phyloP scores from a whole-genome alignment of 2,888 invertebrate species.

The Eristalinus aeneus region DNA sequence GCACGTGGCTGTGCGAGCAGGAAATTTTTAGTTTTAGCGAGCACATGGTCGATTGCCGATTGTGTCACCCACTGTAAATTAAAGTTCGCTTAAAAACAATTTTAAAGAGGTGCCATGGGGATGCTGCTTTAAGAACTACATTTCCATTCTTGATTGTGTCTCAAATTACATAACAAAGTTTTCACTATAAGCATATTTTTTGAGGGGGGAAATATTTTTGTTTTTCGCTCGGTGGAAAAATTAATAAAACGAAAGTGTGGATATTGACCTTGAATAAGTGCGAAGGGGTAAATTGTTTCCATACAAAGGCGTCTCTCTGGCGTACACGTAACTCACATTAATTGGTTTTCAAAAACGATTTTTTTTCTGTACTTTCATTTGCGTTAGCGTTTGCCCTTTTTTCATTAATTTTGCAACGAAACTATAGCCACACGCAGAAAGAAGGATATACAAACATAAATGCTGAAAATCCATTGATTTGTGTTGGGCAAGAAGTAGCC shows the following conservation, averaged over 20 bases:
- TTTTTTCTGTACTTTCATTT: neutral
- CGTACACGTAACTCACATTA: neutral
- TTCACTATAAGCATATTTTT: no score
- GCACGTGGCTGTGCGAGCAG: conserved; percentile 17
- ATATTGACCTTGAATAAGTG: neutral
- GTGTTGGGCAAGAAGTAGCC: no score
- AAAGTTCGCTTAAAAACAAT: neutral
- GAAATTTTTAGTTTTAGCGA: neutral
- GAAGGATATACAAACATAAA: neutral
- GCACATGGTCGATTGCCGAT: neutral
- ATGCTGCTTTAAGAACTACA: neutral
- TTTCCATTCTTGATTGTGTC: neutral
- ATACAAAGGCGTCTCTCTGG: neutral
- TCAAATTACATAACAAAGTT: neutral
- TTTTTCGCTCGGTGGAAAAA: neutral
- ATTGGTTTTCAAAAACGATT: neutral
- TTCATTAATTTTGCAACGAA: neutral
- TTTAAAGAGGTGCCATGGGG: neutral
- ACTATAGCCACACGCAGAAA: neutral
- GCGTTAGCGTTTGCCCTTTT: neutral
- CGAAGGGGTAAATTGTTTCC: neutral
- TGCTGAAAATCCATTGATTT: no score
- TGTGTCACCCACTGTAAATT: neutral
- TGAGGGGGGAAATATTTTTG: no score
- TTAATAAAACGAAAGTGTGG: neutral